Conservation (phyloP, 2,797 vertebrate species). For the Helicolenus hilgendorfi region DNA sequence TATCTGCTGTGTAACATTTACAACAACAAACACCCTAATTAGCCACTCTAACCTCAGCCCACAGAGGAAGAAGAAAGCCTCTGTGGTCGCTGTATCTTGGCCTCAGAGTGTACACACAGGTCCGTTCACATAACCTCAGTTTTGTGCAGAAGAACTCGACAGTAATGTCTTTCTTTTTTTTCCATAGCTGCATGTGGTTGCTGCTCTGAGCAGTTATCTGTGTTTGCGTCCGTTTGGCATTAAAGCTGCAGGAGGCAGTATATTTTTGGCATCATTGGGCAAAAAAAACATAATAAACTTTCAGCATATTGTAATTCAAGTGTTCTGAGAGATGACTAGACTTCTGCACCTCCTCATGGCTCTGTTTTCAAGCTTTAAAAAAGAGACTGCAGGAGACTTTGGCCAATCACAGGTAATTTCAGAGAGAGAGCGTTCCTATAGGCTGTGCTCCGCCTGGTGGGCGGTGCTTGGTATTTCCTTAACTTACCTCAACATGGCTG, state of each 20-base stretch:
- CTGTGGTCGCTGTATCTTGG: constrained; percentile 63
- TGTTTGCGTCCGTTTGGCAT: constrained; percentile 15
- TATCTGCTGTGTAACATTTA: constrained; percentile 57
- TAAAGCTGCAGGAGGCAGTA: neutral
- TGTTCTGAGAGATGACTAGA: too few relatives aligned
- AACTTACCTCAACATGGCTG: too few relatives aligned
- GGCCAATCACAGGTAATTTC: too few relatives aligned
- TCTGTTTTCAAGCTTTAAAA: too few relatives aligned
- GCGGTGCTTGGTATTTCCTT: too few relatives aligned
- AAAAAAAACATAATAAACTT: neutral
- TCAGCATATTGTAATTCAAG: neutral
- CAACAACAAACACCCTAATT: constrained; percentile 82
- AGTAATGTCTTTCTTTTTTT: constrained; percentile 40
- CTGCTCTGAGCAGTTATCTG: constrained; percentile 4
- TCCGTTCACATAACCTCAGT: constrained; percentile 83
- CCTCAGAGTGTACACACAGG: constrained; percentile 48
- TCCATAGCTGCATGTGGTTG: neutral
- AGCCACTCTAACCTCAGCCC: constrained; percentile 60
- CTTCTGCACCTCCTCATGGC: too few relatives aligned
- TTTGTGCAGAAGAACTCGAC: constrained; percentile 46
- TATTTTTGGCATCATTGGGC: neutral
- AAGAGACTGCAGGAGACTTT: too few relatives aligned
- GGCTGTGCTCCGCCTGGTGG: too few relatives aligned
- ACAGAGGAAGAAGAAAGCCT: constrained; percentile 58
- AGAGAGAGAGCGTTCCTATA: too few relatives aligned